Conservation (phyloP, 1,140 invertebrate genomes). For the Dolichoris vasculosae region DNA sequence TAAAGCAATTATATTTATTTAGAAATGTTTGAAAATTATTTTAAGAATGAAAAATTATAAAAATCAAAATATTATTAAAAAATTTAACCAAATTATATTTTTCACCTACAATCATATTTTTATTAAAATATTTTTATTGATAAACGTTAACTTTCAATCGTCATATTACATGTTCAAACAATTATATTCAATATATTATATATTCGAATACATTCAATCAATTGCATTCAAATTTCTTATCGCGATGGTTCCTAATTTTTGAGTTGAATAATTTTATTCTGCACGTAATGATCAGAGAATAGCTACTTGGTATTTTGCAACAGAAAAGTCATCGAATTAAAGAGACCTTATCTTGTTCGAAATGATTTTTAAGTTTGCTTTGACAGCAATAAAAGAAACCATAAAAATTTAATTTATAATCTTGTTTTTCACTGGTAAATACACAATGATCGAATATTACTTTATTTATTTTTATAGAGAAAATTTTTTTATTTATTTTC, state of each 20-base stretch:
- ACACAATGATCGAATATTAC: not conserved
- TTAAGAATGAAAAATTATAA: too few relatives aligned
- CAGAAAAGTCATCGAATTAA: not conserved
- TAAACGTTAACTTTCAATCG: too few relatives aligned
- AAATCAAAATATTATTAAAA: too few relatives aligned
- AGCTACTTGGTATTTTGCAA: not conserved
- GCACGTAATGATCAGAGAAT: not conserved
- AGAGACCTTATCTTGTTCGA: not conserved
- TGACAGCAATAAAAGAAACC: not conserved
- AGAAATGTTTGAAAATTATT: too few relatives aligned
- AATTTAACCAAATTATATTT: too few relatives aligned
- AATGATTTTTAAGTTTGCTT: not conserved
- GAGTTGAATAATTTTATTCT: not conserved
- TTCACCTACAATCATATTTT: too few relatives aligned
- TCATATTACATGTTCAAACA: too few relatives aligned
- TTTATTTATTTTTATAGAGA: too few relatives aligned
- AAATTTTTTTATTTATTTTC: too few relatives aligned
- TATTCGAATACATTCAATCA: not conserved
- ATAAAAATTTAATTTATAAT: not conserved
- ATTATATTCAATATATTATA: not conserved
- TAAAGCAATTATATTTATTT: too few relatives aligned
- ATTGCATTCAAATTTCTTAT: not conserved
- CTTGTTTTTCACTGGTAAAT: not conserved
- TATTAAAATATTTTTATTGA: too few relatives aligned
- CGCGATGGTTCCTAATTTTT: not conserved